A percentile compares a stretch with the other conserved stretches of the same genome.
These are phyloP conservation scores for Heterodera schachtii DNA, from an alignment of 1,140 invertebrate genomes.

Conservation along the genomic window DNA sequence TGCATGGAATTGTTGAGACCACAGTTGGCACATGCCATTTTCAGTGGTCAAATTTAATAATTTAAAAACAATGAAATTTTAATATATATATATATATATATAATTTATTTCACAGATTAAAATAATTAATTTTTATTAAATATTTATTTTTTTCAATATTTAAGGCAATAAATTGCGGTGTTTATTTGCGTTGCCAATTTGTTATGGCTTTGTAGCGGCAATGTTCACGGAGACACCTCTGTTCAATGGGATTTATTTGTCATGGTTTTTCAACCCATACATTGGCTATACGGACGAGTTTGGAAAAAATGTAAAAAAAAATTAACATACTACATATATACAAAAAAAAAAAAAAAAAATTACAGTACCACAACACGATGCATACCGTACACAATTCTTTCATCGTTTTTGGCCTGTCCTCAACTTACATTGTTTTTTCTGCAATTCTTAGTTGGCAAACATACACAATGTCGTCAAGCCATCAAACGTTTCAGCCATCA, in stretches of 20 bases:
- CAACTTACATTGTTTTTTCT: constrained; percentile 12
- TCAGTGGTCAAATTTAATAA: neutral
- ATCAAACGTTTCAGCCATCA: constrained; percentile 13
- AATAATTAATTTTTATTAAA: too few relatives aligned
- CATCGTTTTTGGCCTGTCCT: constrained; percentile 20
- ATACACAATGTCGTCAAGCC: neutral
- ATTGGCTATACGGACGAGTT: constrained; percentile 27
- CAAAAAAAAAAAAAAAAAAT: neutral
- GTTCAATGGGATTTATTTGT: constrained; percentile 30
- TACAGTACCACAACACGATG: neutral
- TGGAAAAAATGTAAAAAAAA: neutral
- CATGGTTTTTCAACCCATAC: constrained; percentile 35
- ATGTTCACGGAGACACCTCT: constrained; percentile 20
- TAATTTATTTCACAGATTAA: too few relatives aligned
- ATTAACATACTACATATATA: too few relatives aligned
- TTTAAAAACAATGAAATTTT: neutral
- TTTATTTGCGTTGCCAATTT: neutral
- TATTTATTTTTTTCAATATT: neutral
- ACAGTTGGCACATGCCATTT: constrained; percentile 15
- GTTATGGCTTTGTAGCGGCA: neutral
- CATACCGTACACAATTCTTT: constrained; percentile 22
- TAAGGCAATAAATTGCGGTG: neutral
- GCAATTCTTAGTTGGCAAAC: neutral
- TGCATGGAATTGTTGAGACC: constrained; percentile 30
- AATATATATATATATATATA: too few relatives aligned